Evolutionary conservation across 2,113 vertebrate genomes (phyloP).

Genomic region (Protobothrops flavoviridis): DNA sequence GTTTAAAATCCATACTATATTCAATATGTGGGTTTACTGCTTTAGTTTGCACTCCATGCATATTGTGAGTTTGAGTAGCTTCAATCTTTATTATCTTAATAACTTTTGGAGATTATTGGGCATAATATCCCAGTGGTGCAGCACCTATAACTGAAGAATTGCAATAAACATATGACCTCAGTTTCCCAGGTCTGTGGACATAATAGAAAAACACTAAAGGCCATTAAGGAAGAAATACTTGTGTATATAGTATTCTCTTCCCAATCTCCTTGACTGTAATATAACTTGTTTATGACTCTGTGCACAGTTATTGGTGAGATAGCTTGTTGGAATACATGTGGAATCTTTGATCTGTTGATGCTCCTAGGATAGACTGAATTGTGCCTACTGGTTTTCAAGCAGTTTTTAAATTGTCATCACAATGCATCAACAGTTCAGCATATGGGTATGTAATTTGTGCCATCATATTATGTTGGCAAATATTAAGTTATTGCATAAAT

Average conservation of each 20-base stretch:
- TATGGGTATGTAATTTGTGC: conserved; percentile 72
- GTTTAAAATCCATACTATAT: conserved; percentile 45
- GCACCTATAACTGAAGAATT: background rate
- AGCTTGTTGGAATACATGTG: background rate
- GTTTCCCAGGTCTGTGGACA: background rate
- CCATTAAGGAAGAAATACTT: background rate
- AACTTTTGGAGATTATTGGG: conserved; percentile 36
- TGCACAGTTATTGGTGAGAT: background rate
- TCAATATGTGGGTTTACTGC: conserved; percentile 56
- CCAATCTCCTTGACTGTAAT: background rate
- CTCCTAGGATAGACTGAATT: background rate
- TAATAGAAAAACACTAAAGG: background rate
- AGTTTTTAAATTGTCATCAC: conserved; percentile 52
- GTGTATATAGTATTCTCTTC: background rate
- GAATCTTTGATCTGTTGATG: background rate
- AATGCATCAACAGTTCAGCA: conserved; percentile 70
- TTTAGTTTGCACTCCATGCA: conserved; percentile 56
- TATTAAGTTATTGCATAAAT: conserved; percentile 80
- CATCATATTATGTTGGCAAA: conserved; percentile 78
- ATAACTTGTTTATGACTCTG: background rate
- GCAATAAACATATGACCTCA: background rate
- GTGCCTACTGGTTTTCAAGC: conserved; percentile 25
- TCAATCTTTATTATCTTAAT: conserved; percentile 34
- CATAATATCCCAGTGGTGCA: background rate
- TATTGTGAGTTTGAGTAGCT: conserved; percentile 35